Percentiles rank a stretch among this genome's conserved stretches.
phyloP scores from a whole-genome alignment of 2,113 vertebrate genomes.

The Nannobrachium achirus region DNA sequence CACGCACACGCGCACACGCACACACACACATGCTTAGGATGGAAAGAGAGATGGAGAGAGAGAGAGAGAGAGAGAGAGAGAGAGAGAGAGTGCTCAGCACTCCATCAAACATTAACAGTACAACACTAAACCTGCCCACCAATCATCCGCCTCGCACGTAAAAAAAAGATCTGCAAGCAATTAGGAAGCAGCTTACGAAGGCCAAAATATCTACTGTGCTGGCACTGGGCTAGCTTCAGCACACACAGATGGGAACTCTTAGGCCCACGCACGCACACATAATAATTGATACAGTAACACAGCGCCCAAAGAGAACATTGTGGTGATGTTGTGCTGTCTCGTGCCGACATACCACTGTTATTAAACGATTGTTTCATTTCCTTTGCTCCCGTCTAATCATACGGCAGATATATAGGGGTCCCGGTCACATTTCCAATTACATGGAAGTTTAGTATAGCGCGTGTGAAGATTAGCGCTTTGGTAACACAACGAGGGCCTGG shows the following conservation, averaged over 20 bases:
- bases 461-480: too few relatives aligned
- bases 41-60: not conserved
- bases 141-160: not conserved
- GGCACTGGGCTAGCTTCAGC: not conserved
- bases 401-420: too few relatives aligned
- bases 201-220: conserved; percentile 5
- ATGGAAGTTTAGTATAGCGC: too few relatives aligned
- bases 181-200: not conserved
- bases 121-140: not conserved
- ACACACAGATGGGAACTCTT: too few relatives aligned
- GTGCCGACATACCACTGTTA: too few relatives aligned
- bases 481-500: too few relatives aligned
- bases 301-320: too few relatives aligned
- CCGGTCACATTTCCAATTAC: not conserved
- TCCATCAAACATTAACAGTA: not conserved
- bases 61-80: not conserved
- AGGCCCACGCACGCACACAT: too few relatives aligned
- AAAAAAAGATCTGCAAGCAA: not conserved
- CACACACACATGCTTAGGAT: not conserved
- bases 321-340: too few relatives aligned
- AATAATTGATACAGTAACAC: too few relatives aligned
- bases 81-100: not conserved
- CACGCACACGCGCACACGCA: not conserved
- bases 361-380: too few relatives aligned
- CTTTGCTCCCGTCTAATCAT: too few relatives aligned